Evolutionary conservation across 1,140 invertebrate genomes (phyloP), one percentile per base, ranked within the genome.

Genomic region (Drosophila bipectinata): DNA sequence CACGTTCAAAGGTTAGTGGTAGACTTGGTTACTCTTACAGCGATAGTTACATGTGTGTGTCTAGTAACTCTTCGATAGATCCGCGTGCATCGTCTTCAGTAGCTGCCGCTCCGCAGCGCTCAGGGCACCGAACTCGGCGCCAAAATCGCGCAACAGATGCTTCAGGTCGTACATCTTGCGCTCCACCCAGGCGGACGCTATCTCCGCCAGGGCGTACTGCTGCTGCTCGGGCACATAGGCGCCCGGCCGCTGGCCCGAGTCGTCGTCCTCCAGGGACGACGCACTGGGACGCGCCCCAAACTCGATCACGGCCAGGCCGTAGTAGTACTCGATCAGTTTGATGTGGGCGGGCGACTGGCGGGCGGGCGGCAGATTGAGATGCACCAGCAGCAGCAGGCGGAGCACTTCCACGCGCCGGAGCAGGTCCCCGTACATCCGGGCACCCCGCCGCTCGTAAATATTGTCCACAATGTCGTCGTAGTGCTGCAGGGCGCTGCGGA

Each of bases 271-370:
- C 10, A 34, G 53, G 1, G 12, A 10, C 14, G 14, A 10, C 6
- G 14, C 3, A 14, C 14, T 45, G 1, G 56, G 51, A 1, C 48
- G 12, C 15, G 59, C 8, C 44, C 24, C 7, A 1, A 47, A 21
- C 28, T 85, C 74, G 4, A 90, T 75, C 39, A 89, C 71, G 7
- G 79, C 90, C 54, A 91, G 26, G 4, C 62, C 52, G 34, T 82
- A 90, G 56, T 91, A 92, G 60, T 82, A 71, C 34, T 92, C 91
- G 3, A 91, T 82, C 14, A 92, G 67, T 39, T 91, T 92, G 6
- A 92, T 91, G 69, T 92, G 91, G 3, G 91, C 88, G 2, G 91
- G 91, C 10, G 91, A 91, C 55, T 92, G 91, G 1, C 90, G 79
- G 1, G 78, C 61, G 2, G 91, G 89, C 44, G 91, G 88, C 28